Evolutionary conservation across 2,888 invertebrate species (phyloP), one percentile per base, ranked within the genome.

Genomic region (Amphipoea oculea): DNA sequence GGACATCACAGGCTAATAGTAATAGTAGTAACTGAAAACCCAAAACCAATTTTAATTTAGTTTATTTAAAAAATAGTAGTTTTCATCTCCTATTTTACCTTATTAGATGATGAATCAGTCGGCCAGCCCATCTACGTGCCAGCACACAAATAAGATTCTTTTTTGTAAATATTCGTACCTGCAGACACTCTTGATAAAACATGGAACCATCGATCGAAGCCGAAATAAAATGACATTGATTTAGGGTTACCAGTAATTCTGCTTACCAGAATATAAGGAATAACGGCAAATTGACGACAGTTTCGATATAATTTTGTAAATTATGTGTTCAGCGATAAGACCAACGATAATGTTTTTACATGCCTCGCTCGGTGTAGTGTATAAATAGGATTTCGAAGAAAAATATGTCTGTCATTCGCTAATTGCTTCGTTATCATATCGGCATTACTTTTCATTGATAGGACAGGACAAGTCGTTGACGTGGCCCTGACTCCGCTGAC

Each of bases 371-470:
- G 62, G 54, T 51, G n/a, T 40, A 40, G 29, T 29, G 29, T 17
- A 63, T 48, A 63, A 69, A 74, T 79, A 75, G 82, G 69, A 73
- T 79, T 84, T 79, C 79, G 48, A 75, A 72, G 86, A 83, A 86
- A 65, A 75, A 79, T 63, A 48, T 63, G 11, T 48, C 71, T 83
- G 86, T 84, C 83, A 75, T 69, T 57, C 79, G 83, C 74, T 84
- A 86, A 84, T 84, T 84, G 86, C 48, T 75, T 83, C 68, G 62
- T 83, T 86, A 84, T 83, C 84, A 83, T 75, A 75, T 79, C 62
- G n/a, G 65, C 42, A 70, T 48, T 82, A 60, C 73, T 65, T 74
- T n/a, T 71, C 66, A 62, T 82, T 84, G 73, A 82, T 60, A 74
- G 29, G 29, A 48, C 60, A n/a, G 69, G 69, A 63, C 77, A 62